phyloP scores from a whole-genome alignment of 1,140 invertebrate species.

The Homarus americanus region DNA sequence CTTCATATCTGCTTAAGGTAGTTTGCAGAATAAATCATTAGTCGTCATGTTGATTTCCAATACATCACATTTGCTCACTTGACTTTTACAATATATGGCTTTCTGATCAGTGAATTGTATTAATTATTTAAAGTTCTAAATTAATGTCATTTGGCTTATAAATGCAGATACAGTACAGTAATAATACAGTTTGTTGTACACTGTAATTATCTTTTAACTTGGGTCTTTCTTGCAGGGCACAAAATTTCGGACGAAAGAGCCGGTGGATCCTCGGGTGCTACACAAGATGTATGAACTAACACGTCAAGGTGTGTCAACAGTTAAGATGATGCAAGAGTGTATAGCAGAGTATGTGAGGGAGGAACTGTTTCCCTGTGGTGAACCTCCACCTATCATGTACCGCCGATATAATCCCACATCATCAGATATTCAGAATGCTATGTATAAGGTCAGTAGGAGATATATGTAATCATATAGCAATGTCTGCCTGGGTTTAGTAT shows the following conservation, averaged over 20 bases:
- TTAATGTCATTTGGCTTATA: too few relatives aligned
- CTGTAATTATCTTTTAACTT: neutral
- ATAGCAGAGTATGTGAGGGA: slow-evolving; percentile 51
- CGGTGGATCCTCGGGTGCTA: slow-evolving; percentile 62
- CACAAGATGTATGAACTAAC: slow-evolving; percentile 69
- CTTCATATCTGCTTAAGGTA: too few relatives aligned
- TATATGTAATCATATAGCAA: neutral
- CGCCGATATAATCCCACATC: slow-evolving; percentile 67
- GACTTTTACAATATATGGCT: too few relatives aligned
- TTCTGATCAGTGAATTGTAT: too few relatives aligned
- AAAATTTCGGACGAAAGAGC: slow-evolving; percentile 65
- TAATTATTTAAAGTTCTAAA: too few relatives aligned
- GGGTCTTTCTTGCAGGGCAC: slow-evolving; percentile 25
- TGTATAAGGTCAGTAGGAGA: slow-evolving; percentile 62
- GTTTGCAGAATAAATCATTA: too few relatives aligned
- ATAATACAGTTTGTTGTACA: neutral
- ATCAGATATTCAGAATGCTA: slow-evolving; percentile 71
- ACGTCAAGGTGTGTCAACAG: slow-evolving; percentile 36
- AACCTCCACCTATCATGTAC: slow-evolving; percentile 69
- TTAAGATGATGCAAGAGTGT: slow-evolving; percentile 57
- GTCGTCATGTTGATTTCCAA: too few relatives aligned
- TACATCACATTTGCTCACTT: too few relatives aligned
- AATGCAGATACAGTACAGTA: too few relatives aligned
- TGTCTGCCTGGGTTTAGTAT: neutral
- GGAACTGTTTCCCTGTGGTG: slow-evolving; percentile 47